These are phyloP conservation scores for Oxycera nigricornis DNA, from an alignment of 2,888 invertebrate genomes.

Conservation along the genomic window DNA sequence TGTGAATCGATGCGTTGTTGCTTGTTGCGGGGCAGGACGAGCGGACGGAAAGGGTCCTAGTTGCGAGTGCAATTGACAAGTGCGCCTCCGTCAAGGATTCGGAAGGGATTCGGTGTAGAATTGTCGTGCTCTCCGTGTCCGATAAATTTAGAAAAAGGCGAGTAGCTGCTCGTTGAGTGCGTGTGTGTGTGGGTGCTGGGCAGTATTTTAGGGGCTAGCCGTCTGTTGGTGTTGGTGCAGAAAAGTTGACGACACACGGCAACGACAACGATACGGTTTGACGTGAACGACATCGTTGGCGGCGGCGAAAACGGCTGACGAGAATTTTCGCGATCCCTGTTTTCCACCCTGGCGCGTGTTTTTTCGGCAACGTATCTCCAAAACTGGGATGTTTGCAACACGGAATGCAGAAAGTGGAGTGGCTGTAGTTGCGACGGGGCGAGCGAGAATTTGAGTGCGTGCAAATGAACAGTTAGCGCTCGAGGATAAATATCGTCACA, in stretches of 20 bases:
- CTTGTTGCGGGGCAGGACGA: too few relatives aligned
- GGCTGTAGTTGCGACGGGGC: background rate
- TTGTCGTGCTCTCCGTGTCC: constrained; percentile 5
- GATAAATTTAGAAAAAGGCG: constrained; percentile 40
- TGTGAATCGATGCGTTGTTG: too few relatives aligned
- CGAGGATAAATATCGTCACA: constrained; percentile 1
- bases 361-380: background rate
- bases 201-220: background rate
- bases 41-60: background rate
- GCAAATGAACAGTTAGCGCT: constrained; percentile 21
- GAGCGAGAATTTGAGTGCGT: background rate
- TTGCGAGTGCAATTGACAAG: background rate
- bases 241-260: constrained; percentile 1
- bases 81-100: background rate
- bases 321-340: constrained; percentile 7
- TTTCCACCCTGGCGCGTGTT: background rate
- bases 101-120: background rate
- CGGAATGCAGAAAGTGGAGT: background rate
- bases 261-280: constrained; percentile 26
- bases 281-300: constrained; percentile 20
- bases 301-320: constrained; percentile 25
- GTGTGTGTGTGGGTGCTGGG: constrained; percentile 31
- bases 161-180: constrained; percentile 26
- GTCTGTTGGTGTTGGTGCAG: background rate
- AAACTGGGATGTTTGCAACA: background rate